These are phyloP conservation scores for Sesia apiformis DNA, from an alignment of 2,888 invertebrate species.

Conservation along the genomic window DNA sequence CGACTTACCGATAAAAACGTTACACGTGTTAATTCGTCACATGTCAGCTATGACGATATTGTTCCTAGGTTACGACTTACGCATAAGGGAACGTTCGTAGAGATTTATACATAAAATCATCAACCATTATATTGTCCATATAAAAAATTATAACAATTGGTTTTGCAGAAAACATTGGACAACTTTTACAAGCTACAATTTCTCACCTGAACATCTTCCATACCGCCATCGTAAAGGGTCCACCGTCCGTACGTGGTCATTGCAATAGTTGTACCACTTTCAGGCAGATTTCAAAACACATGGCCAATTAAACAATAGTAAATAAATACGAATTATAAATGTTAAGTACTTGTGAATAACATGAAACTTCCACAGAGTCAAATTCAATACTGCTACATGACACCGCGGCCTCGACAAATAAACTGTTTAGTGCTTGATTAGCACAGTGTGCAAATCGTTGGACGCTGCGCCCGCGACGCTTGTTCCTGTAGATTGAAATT, in stretches of 20 bases:
- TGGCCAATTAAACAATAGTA: not conserved
- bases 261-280: not conserved
- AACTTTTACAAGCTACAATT: not conserved
- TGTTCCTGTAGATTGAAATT: conserved; percentile 47
- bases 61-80: no score
- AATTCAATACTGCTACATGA: conserved; percentile 28
- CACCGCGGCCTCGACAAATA: conserved; percentile 44
- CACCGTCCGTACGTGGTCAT: conserved; percentile 55
- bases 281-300: not conserved
- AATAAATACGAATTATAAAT: not conserved
- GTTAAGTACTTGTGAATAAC: not conserved
- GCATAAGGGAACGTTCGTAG: not conserved
- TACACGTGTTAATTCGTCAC: no score
- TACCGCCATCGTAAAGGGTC: conserved; percentile 49
- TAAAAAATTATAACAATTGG: not conserved
- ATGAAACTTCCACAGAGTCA: not conserved
- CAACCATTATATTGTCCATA: not conserved
- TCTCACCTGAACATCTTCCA: conserved; percentile 55
- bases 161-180: not conserved
- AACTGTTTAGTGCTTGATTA: conserved; percentile 69
- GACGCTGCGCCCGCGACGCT: conserved; percentile 18
- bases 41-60: no score
- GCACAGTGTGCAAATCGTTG: conserved; percentile 62
- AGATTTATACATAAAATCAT: not conserved
- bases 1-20: no score